Evolutionary conservation across 1,140 invertebrate species (phyloP).

Genomic region (Acromyrmex heyeri): DNA sequence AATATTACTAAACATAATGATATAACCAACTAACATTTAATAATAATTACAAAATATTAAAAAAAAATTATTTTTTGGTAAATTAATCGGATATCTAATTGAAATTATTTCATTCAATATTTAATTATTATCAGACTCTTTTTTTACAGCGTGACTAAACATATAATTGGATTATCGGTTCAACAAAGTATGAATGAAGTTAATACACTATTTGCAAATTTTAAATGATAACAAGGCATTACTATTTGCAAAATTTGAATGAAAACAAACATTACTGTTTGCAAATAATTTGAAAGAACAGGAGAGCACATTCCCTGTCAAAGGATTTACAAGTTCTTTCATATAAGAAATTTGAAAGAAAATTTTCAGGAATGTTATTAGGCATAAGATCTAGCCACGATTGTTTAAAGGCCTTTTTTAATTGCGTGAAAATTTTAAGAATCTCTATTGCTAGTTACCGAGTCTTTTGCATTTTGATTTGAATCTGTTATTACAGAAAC

Average conservation of each 20-base stretch:
- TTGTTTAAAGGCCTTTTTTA: too few species aligned
- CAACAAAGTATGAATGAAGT: not conserved
- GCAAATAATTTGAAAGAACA: not conserved
- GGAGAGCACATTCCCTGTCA: slow-evolving; percentile 15
- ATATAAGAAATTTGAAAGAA: slow-evolving; percentile 4
- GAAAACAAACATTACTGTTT: not conserved
- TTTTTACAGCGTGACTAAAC: too few species aligned
- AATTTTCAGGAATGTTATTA: not conserved
- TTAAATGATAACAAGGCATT: not conserved
- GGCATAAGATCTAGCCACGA: too few species aligned
- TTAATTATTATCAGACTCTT: too few species aligned
- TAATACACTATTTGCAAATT: not conserved
- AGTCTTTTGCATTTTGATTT: slow-evolving; percentile 20
- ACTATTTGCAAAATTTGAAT: not conserved
- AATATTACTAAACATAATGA: too few species aligned
- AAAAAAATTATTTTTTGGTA: too few species aligned
- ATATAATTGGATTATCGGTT: not conserved
- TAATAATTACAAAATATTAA: too few species aligned
- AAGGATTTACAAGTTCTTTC: not conserved
- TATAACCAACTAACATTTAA: too few species aligned
- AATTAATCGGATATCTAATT: too few species aligned
- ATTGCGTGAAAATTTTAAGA: not conserved
- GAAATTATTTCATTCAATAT: too few species aligned
- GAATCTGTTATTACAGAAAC: not conserved
- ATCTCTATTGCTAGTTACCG: slow-evolving; percentile 26